These are phyloP conservation scores for Eospalax fontanierii DNA, from an alignment of 2,797 vertebrate species.

Conservation along the genomic window DNA sequence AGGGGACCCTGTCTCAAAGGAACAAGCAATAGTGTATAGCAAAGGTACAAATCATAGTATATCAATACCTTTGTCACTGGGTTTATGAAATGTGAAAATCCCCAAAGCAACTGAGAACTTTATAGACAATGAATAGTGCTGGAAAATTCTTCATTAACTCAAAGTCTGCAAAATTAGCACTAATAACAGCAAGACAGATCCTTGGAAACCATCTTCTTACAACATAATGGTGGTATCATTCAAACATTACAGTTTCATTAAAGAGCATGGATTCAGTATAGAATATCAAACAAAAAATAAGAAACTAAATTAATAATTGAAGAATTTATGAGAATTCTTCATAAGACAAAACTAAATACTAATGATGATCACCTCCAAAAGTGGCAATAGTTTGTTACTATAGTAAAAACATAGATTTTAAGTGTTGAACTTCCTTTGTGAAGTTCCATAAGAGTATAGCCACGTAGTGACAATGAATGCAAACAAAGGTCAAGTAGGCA, in stretches of 20 bases:
- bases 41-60: background rate
- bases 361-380: background rate
- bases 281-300: background rate
- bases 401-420: background rate
- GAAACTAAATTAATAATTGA: constrained; percentile 1
- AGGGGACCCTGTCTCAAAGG: background rate
- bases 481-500: background rate
- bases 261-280: background rate
- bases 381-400: background rate
- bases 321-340: background rate
- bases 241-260: constrained; percentile 10
- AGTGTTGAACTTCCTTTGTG: background rate
- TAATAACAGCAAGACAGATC: background rate
- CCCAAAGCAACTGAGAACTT: constrained; percentile 22
- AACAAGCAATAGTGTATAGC: background rate
- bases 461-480: too few relatives aligned
- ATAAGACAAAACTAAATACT: background rate
- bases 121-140: background rate
- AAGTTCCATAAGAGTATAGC: background rate
- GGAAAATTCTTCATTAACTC: constrained; percentile 13
- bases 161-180: background rate
- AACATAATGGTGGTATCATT: background rate
- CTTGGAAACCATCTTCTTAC: background rate
- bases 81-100: constrained; percentile 37
- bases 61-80: background rate